phyloP scores from a whole-genome alignment of 2,888 invertebrate genomes.

The Crocallis elinguaria region DNA sequence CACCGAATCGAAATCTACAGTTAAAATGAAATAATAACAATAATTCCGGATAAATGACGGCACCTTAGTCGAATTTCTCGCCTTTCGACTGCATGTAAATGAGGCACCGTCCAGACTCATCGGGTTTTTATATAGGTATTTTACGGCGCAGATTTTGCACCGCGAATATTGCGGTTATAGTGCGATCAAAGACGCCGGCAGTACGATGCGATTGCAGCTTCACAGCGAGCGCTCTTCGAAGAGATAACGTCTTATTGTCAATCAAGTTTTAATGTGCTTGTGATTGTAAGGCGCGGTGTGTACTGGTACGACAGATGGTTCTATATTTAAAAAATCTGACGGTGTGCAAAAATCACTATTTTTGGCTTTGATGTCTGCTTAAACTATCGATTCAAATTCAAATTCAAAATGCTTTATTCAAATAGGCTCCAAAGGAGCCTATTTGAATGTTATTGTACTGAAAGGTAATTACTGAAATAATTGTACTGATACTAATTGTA shows the following conservation, averaged over 20 bases:
- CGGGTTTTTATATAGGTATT: conserved; percentile 30
- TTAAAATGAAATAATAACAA: conserved; percentile 21
- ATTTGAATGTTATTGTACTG: too few relatives aligned
- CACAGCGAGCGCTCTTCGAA: not conserved
- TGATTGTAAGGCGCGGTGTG: conserved; percentile 1
- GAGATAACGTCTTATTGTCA: conserved; percentile 25
- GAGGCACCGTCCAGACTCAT: conserved; percentile 12
- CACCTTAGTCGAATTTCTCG: conserved; percentile 39
- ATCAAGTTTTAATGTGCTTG: conserved; percentile 21
- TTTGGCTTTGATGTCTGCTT: too few relatives aligned
- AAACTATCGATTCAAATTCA: too few relatives aligned
- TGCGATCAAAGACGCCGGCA: conserved; percentile 32
- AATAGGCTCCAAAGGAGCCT: too few relatives aligned
- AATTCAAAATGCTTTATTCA: too few relatives aligned
- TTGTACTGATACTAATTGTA: too few relatives aligned
- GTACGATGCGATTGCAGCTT: not conserved
- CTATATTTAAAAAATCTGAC: not conserved
- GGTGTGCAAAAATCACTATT: not conserved
- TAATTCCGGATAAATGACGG: conserved; percentile 40
- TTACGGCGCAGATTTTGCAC: conserved; percentile 24
- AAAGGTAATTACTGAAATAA: too few relatives aligned
- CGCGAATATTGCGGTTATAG: conserved; percentile 14
- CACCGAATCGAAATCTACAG: not conserved
- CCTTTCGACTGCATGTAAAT: conserved; percentile 40
- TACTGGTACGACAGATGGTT: not conserved